A percentile compares a stretch with the other conserved stretches of the same genome.
These are phyloP conservation scores for Caranx melampygus DNA, from an alignment of 2,113 vertebrate genomes.

Conservation along the genomic window DNA sequence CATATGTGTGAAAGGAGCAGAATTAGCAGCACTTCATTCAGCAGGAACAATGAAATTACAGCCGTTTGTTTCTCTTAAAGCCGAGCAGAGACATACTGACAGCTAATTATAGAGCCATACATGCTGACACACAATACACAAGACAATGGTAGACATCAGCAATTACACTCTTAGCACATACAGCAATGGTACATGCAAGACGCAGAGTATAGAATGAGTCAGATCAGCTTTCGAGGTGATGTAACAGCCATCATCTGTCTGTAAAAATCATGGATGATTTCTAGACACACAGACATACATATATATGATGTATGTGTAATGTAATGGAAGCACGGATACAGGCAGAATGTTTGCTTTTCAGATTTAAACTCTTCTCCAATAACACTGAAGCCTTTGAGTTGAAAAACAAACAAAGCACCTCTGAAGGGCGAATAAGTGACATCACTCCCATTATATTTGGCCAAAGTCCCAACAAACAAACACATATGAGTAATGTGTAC, in stretches of 20 bases:
- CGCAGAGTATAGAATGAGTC: constrained; percentile 6
- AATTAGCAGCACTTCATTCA: constrained; percentile 53
- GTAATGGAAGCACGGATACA: constrained; percentile 2
- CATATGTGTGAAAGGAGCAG: constrained; percentile 52
- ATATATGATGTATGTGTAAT: not conserved
- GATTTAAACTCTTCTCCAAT: not conserved
- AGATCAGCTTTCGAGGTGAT: not conserved
- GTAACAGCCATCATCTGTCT: constrained; percentile 1
- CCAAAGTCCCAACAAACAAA: not conserved
- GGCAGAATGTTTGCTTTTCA: constrained; percentile 20
- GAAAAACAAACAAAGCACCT: constrained; percentile 19
- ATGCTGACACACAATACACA: constrained; percentile 18
- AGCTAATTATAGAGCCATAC: not conserved
- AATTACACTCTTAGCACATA: not conserved
- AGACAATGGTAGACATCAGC: not conserved
- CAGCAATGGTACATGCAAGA: not conserved
- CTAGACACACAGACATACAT: not conserved
- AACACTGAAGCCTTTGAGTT: constrained; percentile 2
- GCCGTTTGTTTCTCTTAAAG: constrained; percentile 32
- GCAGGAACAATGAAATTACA: constrained; percentile 43
- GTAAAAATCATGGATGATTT: not conserved
- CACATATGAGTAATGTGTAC: not conserved
- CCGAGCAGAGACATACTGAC: constrained; percentile 25
- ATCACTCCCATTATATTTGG: not conserved
- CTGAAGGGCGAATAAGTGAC: constrained; percentile 22